A percentile compares a stretch with the other conserved stretches of the same genome.
Evolutionary conservation across 2,113 vertebrate genomes (phyloP).

Genomic region (Mirza zaza): DNA sequence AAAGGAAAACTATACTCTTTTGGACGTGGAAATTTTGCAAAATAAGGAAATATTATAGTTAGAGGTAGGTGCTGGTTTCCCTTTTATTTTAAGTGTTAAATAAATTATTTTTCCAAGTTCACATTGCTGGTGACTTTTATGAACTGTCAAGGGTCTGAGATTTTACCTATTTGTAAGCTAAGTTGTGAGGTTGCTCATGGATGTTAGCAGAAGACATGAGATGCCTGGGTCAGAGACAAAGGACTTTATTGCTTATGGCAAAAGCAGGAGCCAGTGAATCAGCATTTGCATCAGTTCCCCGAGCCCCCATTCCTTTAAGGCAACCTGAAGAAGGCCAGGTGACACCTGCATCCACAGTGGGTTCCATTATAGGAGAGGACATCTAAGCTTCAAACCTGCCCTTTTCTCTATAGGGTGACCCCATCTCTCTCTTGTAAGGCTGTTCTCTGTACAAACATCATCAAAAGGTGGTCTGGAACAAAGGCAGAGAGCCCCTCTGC

Average conservation of each 20-base stretch:
- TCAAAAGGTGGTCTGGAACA: neutral
- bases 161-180: neutral
- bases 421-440: neutral
- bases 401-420: neutral
- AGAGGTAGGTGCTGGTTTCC: neutral
- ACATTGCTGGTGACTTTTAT: neutral
- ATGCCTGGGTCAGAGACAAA: neutral
- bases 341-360: too few relatives aligned
- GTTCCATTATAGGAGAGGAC: neutral
- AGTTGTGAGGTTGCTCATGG: neutral
- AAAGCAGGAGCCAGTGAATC: neutral
- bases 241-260: neutral
- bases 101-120: neutral
- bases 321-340: too few relatives aligned
- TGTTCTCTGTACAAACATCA: neutral
- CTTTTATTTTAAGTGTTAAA: neutral
- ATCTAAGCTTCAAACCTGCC: neutral
- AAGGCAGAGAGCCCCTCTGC: neutral
- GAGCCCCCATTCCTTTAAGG: neutral
- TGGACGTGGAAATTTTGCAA: neutral
- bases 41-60: neutral
- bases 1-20: neutral
- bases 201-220: neutral
- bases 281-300: rapidly evolving
- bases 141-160: neutral